Evolutionary conservation across 1,140 invertebrate species (phyloP), one percentile per base, ranked within the genome.

Genomic region (Diorhabda elongata): DNA sequence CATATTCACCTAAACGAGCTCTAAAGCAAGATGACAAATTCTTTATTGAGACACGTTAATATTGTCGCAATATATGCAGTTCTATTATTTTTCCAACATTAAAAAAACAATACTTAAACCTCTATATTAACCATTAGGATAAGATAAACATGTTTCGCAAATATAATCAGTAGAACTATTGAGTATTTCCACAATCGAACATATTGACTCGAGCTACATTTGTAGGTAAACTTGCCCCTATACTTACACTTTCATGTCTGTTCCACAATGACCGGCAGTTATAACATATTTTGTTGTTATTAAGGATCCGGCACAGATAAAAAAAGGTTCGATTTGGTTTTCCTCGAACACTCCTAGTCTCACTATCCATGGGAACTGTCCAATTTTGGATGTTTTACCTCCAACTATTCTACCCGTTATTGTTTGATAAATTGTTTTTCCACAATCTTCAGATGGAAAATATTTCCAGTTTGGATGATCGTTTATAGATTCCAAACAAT

Each of bases 221-320:
- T n/a, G n/a, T 1, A 1, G 26, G 26, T 26, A 26, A 26, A 26
- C 26, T 26, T 26, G 26, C 26, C 26, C 26, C 26, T 26, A 26
- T 26, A 26, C 26, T 26, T 26, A 26, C 26, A 26, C 26, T 26
- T 26, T 1, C 26, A 26, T 26, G 26, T 26, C 26, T 26, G 26
- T 26, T 26, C 26, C 26, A 4, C 90, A 91, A 77, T 92, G 91
- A 1, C 87, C 88, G 3, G 91, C 84, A 56, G 90, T 91, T 3
- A 91, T 58, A 26, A 91, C 82, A 72, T 87, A 87, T 2, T 82
- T 72, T 56, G 84, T 79, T 11, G 83, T 86, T 56, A 92, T 85
- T 0, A 92, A 79, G 2, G 86, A 83, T 2, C 89, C 91, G 2
- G 87, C 89, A 74, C 90, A 92, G 56, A 82, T 78, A 69, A 79